These are phyloP conservation scores for Alviniconcha marisindica DNA, from an alignment of 1,140 invertebrate genomes.

Conservation along the genomic window DNA sequence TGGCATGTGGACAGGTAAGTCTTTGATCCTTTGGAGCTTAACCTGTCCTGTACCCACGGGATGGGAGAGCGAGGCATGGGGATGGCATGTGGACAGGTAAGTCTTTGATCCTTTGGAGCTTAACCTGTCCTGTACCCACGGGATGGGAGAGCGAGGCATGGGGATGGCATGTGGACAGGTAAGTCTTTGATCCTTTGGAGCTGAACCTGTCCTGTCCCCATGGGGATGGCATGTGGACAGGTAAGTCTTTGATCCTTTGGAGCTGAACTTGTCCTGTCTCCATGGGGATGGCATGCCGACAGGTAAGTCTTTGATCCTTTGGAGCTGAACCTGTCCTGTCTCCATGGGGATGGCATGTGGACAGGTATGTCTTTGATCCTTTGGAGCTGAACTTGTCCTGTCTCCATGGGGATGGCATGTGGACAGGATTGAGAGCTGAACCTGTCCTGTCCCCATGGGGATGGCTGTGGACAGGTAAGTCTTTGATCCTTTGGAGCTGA, in stretches of 20 bases:
- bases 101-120: constrained; percentile 96
- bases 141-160: constrained; percentile 96
- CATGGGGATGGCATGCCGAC: too few relatives aligned
- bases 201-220: too few relatives aligned
- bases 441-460: constrained; percentile 98
- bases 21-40: constrained; percentile 97
- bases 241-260: too few relatives aligned
- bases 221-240: too few relatives aligned
- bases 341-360: constrained; percentile 99
- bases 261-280: too few relatives aligned
- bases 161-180: constrained; percentile 98
- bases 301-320: too few relatives aligned
- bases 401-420: constrained; percentile 98
- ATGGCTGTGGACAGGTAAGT: constrained; percentile 96
- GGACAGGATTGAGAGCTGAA: constrained; percentile 97
- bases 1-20: too few relatives aligned
- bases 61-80: constrained; percentile 97
- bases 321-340: constrained; percentile 97
- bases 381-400: constrained; percentile 98
- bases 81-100: constrained; percentile 95
- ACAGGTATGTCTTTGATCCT: constrained; percentile 81
- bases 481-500: too few relatives aligned
- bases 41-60: constrained; percentile 98
- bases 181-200: too few relatives aligned
- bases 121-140: constrained; percentile 98